Evolutionary conservation across 2,888 invertebrate genomes (phyloP).

Genomic region (Carabus problematicus): DNA sequence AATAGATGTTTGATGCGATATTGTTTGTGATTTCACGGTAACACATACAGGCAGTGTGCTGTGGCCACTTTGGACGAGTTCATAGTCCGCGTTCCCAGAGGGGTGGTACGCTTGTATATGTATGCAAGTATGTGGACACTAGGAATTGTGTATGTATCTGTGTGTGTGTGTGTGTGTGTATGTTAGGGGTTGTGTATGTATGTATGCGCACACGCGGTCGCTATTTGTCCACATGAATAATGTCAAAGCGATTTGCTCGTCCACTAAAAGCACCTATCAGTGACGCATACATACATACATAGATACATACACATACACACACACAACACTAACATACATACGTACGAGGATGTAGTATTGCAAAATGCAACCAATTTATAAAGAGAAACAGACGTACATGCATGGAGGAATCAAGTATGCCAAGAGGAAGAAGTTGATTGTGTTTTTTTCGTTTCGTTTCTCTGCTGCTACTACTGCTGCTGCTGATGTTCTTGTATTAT

Average conservation of each 20-base stretch:
- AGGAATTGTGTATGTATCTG: background rate
- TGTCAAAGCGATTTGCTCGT: constrained; percentile 58
- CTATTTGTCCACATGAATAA: constrained; percentile 59
- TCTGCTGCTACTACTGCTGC: too few species aligned
- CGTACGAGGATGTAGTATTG: too few species aligned
- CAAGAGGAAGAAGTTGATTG: background rate
- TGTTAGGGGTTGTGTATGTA: background rate
- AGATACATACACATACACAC: constrained; percentile 25
- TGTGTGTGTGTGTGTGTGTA: background rate
- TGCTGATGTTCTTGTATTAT: background rate
- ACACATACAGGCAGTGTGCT: too few species aligned
- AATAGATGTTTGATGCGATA: too few species aligned
- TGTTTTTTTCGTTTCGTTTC: background rate
- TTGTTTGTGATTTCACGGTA: too few species aligned
- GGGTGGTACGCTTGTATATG: too few species aligned
- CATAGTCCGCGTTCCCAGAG: too few species aligned
- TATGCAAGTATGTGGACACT: background rate
- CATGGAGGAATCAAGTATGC: background rate
- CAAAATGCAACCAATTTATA: too few species aligned
- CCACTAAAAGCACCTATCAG: constrained; percentile 58
- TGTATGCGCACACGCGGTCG: constrained; percentile 33
- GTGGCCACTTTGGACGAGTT: too few species aligned
- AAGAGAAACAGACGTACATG: too few species aligned
- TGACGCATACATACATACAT: constrained; percentile 48
- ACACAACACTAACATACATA: background rate